These are phyloP conservation scores for Battus philenor DNA, from an alignment of 1,140 invertebrate species.

Conservation along the genomic window DNA sequence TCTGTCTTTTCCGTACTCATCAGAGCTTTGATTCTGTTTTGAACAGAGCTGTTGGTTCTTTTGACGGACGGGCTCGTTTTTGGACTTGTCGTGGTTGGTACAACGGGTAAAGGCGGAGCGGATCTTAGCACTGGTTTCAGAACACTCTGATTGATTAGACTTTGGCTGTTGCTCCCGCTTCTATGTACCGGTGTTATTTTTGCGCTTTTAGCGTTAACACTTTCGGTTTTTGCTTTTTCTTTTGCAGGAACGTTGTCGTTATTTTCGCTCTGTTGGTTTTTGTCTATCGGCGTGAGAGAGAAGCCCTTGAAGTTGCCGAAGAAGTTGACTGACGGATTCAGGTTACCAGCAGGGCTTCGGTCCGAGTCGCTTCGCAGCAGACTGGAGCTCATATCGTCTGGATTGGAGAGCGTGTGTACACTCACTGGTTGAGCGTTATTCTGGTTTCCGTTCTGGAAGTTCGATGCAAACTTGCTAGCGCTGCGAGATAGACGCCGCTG, in stretches of 20 bases:
- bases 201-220: conserved; percentile 39
- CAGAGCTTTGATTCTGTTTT: conserved; percentile 63
- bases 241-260: conserved; percentile 23
- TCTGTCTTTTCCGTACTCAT: conserved; percentile 71
- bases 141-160: conserved; percentile 38
- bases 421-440: conserved; percentile 72
- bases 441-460: conserved; percentile 52
- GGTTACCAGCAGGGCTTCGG: conserved; percentile 70
- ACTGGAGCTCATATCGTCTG: conserved; percentile 79
- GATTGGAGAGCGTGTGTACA: conserved; percentile 74
- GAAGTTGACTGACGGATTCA: conserved; percentile 77
- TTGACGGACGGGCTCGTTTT: conserved; percentile 58
- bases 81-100: conserved; percentile 44
- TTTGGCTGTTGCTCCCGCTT: conserved; percentile 59
- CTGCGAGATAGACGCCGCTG: conserved; percentile 63
- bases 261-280: conserved; percentile 48
- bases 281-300: conserved; percentile 82
- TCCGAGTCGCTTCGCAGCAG: conserved; percentile 74
- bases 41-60: conserved; percentile 60
- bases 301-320: conserved; percentile 92
- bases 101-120: conserved; percentile 72
- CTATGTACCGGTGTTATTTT: conserved; percentile 65
- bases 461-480: conserved; percentile 65
- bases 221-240: conserved; percentile 13
- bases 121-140: conserved; percentile 57